phyloP scores from a whole-genome alignment of 2,888 invertebrate genomes.

The Nephrotoma flavescens region DNA sequence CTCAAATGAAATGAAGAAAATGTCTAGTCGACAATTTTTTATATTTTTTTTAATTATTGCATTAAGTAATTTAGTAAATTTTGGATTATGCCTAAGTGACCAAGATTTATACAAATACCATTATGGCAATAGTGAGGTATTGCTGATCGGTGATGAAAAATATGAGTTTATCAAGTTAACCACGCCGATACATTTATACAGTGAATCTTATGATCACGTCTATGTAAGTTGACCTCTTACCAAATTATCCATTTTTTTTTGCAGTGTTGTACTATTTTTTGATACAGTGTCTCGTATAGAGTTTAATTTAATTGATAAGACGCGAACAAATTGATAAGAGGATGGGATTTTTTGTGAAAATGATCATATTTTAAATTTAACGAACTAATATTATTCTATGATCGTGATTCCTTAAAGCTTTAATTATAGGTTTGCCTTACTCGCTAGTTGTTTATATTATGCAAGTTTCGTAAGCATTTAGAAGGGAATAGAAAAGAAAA shows the following conservation, averaged over 20 bases:
- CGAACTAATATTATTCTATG: neutral
- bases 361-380: neutral
- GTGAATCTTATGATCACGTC: constrained; percentile 54
- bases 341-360: neutral
- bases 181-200: constrained; percentile 62
- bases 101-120: constrained; percentile 10
- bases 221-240: constrained; percentile 53
- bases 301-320: neutral
- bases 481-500: neutral
- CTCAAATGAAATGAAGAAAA: neutral
- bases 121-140: constrained; percentile 11
- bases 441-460: neutral
- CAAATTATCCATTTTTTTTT: neutral
- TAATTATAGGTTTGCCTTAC: no score
- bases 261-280: neutral
- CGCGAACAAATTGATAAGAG: neutral
- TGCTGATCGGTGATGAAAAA: constrained; percentile 27
- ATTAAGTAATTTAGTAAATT: neutral
- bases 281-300: neutral
- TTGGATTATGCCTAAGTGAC: neutral
- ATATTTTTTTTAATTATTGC: neutral
- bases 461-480: neutral
- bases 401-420: neutral
- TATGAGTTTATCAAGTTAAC: constrained; percentile 23
- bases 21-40: neutral